These are phyloP conservation scores for Drosophila fungiperda DNA, from an alignment of 2,888 invertebrate species.

Conservation along the genomic window DNA sequence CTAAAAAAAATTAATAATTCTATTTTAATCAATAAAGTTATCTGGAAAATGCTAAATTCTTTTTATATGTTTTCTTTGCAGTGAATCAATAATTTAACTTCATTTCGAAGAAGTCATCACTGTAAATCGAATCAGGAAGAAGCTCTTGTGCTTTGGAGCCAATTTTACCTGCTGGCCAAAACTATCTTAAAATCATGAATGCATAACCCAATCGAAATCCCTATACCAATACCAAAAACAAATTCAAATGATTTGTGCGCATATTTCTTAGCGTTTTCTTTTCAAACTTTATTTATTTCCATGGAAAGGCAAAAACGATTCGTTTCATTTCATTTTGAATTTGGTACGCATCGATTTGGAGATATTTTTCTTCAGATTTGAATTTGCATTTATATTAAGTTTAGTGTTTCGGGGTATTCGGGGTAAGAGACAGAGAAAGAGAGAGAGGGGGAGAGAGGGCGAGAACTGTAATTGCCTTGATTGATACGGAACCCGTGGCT, in stretches of 20 bases:
- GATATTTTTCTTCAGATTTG: constrained; percentile 52
- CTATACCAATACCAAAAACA: constrained; percentile 6
- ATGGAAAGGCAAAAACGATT: constrained; percentile 63
- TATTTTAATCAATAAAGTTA: not conserved
- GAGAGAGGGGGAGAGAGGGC: constrained; percentile 17
- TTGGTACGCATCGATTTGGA: constrained; percentile 69
- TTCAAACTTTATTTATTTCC: constrained; percentile 70
- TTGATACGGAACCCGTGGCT: constrained; percentile 62
- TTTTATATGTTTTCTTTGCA: not conserved
- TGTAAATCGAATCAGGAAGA: constrained; percentile 32
- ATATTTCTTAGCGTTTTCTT: constrained; percentile 65
- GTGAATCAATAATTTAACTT: not conserved
- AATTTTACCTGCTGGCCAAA: constrained; percentile 40
- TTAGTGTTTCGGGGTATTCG: constrained; percentile 44
- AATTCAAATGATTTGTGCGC: constrained; percentile 72
- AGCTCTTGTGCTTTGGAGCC: constrained; percentile 20
- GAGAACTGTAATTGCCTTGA: constrained; percentile 58
- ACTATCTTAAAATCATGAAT: constrained; percentile 55
- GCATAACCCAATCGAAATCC: constrained; percentile 25
- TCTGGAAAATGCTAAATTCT: not conserved
- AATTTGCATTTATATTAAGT: constrained; percentile 78
- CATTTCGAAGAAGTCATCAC: constrained; percentile 10
- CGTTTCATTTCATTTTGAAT: constrained; percentile 78
- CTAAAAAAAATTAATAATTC: not conserved
- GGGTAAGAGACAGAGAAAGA: constrained; percentile 4